These are phyloP conservation scores for Pantherophis guttatus DNA, from an alignment of 2,113 vertebrate genomes.

Conservation along the genomic window DNA sequence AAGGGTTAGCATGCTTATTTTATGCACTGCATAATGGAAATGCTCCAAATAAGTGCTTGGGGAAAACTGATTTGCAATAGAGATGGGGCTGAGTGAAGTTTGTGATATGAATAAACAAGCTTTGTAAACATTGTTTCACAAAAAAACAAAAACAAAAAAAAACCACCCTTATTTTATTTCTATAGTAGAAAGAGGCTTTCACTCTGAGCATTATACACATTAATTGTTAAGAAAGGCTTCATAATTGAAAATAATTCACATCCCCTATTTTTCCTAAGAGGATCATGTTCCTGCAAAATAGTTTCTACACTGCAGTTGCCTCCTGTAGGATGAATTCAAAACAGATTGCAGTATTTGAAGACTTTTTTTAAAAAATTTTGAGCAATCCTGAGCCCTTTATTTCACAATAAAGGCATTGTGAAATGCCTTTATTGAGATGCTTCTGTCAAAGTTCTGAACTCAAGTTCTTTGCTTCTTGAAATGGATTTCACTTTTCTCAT, in stretches of 20 bases:
- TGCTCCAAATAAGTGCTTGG: background rate
- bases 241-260: conserved; percentile 1
- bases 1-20: conserved; percentile 3
- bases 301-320: background rate
- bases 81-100: background rate
- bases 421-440: background rate
- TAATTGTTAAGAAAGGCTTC: background rate
- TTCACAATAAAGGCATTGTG: background rate
- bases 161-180: background rate
- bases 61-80: conserved; percentile 14
- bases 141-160: background rate
- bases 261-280: background rate
- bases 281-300: background rate
- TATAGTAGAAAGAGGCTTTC: background rate
- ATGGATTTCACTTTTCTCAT: background rate
- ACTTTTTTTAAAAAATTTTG: no score
- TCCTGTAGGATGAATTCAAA: background rate
- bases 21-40: background rate
- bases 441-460: background rate
- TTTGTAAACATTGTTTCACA: background rate
- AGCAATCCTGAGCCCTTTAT: background rate
- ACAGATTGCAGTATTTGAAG: background rate
- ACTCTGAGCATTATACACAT: background rate
- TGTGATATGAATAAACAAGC: background rate
- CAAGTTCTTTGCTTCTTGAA: background rate